Base-by-base conservation (phyloP, 2,888 invertebrate genomes). In the Drosophila anomalipes region DNA sequence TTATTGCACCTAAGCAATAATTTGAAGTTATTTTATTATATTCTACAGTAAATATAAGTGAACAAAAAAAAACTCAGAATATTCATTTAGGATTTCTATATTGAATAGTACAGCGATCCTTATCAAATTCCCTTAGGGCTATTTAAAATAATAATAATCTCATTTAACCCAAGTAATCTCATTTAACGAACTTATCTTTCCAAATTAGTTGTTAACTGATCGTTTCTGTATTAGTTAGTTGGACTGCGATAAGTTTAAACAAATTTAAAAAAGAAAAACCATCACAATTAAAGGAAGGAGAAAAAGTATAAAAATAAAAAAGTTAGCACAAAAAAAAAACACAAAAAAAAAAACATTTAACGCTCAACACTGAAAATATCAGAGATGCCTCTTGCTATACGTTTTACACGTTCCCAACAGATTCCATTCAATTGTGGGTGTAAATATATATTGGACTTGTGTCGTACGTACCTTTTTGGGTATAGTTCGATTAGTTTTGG, bases 391-490 rank as follows among this genome's bases (percentile, higher is more conserved):
- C 1, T 22, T 22, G 33, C 14, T 16, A 9, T 22, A 9, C 14
- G 4, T 16, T 22, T 22, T 35, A 16, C 5, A 35, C 19, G 12
- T 12, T 26, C 4, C 19, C n/a, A 35, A 28, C 19, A 28, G 12
- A 56, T n/a, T n/a, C 57, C 14, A 30, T 19, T 35, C 5, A 26
- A 26, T 14, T 30, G 19, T 57, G 14, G 9, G 9, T n/a, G 14
- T 7, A 14, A 19, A 39, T 49, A 33, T 22, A 26, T 41, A 16
- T 22, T 22, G 44, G 41, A 41, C 41, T 49, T 32, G 6, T 49
- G 6, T 49, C 1, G 28, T 56, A 70, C 80, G 60, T 77, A 79
- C 79, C 79, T 77, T 70, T 14, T 9, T 35, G 51, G n/a, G 22
- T 22, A 37, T 60, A 35, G n/a, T 49, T 26, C 16, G 22, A 47